Percentiles rank a stretch among this genome's conserved stretches.
Conservation (phyloP, 2,888 invertebrate genomes). For the Ichneumoninae sp. region DNA sequence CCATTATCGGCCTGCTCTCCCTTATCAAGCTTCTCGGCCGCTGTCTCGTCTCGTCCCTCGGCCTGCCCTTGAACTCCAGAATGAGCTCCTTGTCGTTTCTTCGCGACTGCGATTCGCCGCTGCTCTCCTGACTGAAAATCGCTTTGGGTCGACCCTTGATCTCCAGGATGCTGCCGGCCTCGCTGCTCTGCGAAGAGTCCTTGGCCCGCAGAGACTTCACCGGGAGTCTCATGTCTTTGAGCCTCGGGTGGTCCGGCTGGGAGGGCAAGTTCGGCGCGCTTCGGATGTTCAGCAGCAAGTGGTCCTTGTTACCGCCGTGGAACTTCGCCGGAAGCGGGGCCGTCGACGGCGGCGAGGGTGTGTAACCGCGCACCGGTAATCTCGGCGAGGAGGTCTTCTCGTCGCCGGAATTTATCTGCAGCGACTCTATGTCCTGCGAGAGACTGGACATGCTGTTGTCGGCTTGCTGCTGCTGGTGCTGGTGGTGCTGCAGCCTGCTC, state of each 20-base stretch:
- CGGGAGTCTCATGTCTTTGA: constrained; percentile 91
- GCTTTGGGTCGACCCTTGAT: constrained; percentile 85
- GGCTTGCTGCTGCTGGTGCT: constrained; percentile 76
- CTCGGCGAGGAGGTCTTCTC: constrained; percentile 82
- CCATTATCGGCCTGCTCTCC: constrained; percentile 88
- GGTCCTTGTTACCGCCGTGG: constrained; percentile 86
- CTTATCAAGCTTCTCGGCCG: constrained; percentile 81
- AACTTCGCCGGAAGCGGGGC: constrained; percentile 93
- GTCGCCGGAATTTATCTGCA: constrained; percentile 82
- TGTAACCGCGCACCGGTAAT: constrained; percentile 89
- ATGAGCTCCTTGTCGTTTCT: constrained; percentile 86
- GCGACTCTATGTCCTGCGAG: constrained; percentile 82
- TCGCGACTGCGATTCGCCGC: constrained; percentile 86
- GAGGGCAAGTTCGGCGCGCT: constrained; percentile 92
- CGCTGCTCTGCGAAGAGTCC: constrained; percentile 87
- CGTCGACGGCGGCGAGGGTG: constrained; percentile 93
- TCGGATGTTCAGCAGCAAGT: constrained; percentile 88
- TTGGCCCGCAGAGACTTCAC: constrained; percentile 89
- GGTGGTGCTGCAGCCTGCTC: constrained; percentile 84
- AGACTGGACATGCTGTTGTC: constrained; percentile 79
- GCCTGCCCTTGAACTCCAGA: constrained; percentile 89
- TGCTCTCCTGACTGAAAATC: constrained; percentile 80
- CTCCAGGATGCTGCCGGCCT: constrained; percentile 87
- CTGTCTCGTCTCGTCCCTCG: constrained; percentile 83
- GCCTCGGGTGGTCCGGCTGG: constrained; percentile 87